A percentile compares a stretch with the other conserved stretches of the same genome.
These are phyloP conservation scores for Helicoverpa armigera DNA, from an alignment of 1,140 invertebrate genomes.

Conservation along the genomic window DNA sequence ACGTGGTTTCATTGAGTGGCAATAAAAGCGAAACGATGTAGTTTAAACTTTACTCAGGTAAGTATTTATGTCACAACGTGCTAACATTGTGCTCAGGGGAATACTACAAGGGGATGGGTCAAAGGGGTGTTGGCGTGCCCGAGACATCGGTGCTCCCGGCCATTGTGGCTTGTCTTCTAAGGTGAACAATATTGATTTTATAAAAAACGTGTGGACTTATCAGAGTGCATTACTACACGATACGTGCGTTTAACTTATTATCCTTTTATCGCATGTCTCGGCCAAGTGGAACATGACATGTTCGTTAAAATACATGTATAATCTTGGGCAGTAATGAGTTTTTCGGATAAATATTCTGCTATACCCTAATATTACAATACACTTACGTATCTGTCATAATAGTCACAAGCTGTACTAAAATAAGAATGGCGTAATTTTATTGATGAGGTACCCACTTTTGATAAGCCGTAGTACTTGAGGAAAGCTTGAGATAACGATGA, in stretches of 20 bases:
- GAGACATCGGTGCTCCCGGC: slow-evolving; percentile 66
- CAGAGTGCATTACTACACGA: slow-evolving; percentile 26
- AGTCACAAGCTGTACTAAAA: no score
- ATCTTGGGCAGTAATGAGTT: not conserved
- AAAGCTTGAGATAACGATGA: slow-evolving; percentile 16
- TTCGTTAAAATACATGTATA: slow-evolving; percentile 16
- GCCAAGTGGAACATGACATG: not conserved
- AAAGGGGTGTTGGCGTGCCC: slow-evolving; percentile 64
- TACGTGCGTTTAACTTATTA: slow-evolving; percentile 16
- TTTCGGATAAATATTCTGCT: not conserved
- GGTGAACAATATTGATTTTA: slow-evolving; percentile 70
- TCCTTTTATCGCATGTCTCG: slow-evolving; percentile 1
- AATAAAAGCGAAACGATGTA: slow-evolving; percentile 75
- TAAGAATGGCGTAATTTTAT: no score
- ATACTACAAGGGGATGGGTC: slow-evolving; percentile 66
- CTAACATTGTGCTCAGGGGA: slow-evolving; percentile 73
- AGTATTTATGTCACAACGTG: slow-evolving; percentile 79
- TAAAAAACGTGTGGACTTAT: slow-evolving; percentile 54
- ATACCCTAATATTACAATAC: not conserved
- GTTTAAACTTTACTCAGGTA: slow-evolving; percentile 77
- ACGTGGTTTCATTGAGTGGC: slow-evolving; percentile 59
- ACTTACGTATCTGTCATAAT: no score
- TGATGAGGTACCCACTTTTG: not conserved
- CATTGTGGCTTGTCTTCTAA: slow-evolving; percentile 65
- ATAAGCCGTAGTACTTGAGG: not conserved